Conservation (phyloP, 2,797 vertebrate genomes). For the Tarsius wallacei region DNA sequence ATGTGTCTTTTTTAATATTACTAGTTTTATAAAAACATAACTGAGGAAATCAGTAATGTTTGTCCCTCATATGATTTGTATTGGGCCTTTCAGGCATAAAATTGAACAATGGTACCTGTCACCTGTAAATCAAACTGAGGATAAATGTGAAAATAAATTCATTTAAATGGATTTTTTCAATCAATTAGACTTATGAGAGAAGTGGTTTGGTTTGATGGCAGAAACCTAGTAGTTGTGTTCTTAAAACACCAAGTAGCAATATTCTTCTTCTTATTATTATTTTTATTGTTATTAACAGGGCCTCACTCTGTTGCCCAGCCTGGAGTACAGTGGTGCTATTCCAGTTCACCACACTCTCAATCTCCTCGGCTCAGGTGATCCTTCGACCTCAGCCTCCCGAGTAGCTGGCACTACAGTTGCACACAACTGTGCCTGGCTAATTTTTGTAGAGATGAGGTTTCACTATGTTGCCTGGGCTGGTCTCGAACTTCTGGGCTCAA, state of each 20-base stretch:
- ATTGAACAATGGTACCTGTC: constrained; percentile 83
- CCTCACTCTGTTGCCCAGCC: background rate
- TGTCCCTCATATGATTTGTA: constrained; percentile 68
- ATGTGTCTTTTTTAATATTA: constrained; percentile 50
- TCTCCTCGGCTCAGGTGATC: background rate
- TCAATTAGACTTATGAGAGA: constrained; percentile 73
- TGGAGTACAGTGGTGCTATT: background rate
- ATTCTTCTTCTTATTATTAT: background rate
- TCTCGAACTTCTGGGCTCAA: background rate
- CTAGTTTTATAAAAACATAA: constrained; percentile 85
- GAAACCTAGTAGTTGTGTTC: background rate
- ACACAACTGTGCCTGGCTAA: background rate
- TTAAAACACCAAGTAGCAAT: background rate
- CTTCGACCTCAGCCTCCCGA: background rate
- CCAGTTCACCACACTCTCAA: background rate
- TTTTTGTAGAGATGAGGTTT: background rate
- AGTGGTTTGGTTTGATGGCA: constrained; percentile 22
- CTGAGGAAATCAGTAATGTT: constrained; percentile 75
- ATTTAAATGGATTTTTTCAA: constrained; percentile 73
- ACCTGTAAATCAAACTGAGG: constrained; percentile 80
- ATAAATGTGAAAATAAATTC: constrained; percentile 80
- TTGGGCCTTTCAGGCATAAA: constrained; percentile 78
- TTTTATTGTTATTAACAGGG: background rate
- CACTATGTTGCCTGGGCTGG: background rate
- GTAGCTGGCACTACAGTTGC: background rate